Conservation (phyloP, 2,888 invertebrate species). For the Trypoxylon attenuatum region DNA sequence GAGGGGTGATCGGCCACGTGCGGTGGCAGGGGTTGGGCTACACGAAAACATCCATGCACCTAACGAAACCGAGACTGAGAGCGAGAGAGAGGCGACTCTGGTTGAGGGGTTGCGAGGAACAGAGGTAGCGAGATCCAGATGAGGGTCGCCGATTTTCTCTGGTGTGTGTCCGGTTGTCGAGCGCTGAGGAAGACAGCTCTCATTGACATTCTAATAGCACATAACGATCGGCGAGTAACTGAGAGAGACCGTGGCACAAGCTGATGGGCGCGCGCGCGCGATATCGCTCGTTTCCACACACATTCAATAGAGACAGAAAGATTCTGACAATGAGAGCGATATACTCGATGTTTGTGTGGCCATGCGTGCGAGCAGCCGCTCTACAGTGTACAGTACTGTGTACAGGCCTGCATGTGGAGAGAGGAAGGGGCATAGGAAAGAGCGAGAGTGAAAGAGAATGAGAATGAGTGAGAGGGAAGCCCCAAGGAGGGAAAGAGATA, state of each 20-base stretch:
- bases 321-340: neutral
- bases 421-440: neutral
- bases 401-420: too few relatives aligned
- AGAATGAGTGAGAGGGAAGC: neutral
- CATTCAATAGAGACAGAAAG: neutral
- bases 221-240: constrained; percentile 32
- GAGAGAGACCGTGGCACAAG: constrained; percentile 6
- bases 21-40: neutral
- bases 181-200: constrained; percentile 27
- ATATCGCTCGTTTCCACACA: neutral
- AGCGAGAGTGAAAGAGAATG: neutral
- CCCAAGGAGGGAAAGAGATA: neutral
- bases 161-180: constrained; percentile 9
- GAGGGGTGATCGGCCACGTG: constrained; percentile 1
- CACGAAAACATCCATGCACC: too few relatives aligned
- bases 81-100: neutral
- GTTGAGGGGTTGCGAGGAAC: neutral
- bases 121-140: constrained; percentile 7
- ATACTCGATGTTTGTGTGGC: neutral
- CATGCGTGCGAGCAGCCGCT: too few relatives aligned
- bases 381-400: too few relatives aligned
- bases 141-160: constrained; percentile 20
- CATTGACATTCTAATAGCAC: constrained; percentile 44
- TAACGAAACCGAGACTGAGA: neutral
- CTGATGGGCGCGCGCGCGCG: neutral